Conservation (phyloP, 2,113 vertebrate genomes). For the Leptobrachium ailaonicum region DNA sequence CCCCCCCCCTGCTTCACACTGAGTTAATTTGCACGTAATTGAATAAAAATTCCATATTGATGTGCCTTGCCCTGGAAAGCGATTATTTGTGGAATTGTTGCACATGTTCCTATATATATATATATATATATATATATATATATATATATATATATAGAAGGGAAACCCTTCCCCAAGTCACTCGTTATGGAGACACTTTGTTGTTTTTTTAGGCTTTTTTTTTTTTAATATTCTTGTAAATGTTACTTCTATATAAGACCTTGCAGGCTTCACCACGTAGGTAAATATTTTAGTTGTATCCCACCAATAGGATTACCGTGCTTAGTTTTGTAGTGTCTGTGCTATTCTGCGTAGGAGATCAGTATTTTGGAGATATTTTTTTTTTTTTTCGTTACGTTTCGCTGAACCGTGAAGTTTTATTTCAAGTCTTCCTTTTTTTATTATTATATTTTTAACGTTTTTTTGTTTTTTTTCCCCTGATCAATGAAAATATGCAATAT, state of each 20-base stretch:
- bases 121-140: conserved; percentile 62
- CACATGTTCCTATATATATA: conserved; percentile 73
- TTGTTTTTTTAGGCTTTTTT: conserved; percentile 33
- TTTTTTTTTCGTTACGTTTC: conserved; percentile 62
- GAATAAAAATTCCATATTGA: conserved; percentile 87
- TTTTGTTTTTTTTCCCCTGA: conserved; percentile 69
- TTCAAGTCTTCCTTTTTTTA: conserved; percentile 81
- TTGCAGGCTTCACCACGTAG: conserved; percentile 78
- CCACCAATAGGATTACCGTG: conserved; percentile 77
- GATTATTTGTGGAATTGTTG: conserved; percentile 89
- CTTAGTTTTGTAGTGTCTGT: conserved; percentile 78
- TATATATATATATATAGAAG: conserved; percentile 70
- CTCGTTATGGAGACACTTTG: conserved; percentile 81
- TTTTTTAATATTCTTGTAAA: conserved; percentile 65
- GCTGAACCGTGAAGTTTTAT: conserved; percentile 83
- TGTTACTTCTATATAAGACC: conserved; percentile 79
- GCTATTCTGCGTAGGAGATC: conserved; percentile 78
- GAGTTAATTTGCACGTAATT: conserved; percentile 85
- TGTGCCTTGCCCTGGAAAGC: conserved; percentile 97
- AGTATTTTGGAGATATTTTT: conserved; percentile 77
- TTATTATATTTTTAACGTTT: conserved; percentile 49
- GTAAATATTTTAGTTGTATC: conserved; percentile 73
- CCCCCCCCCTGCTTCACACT: background rate
- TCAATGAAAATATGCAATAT: conserved; percentile 97
- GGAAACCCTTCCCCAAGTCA: conserved; percentile 67